Base-by-base conservation (phyloP, 2,888 invertebrate genomes). In the Ophonus ardosiacus region DNA sequence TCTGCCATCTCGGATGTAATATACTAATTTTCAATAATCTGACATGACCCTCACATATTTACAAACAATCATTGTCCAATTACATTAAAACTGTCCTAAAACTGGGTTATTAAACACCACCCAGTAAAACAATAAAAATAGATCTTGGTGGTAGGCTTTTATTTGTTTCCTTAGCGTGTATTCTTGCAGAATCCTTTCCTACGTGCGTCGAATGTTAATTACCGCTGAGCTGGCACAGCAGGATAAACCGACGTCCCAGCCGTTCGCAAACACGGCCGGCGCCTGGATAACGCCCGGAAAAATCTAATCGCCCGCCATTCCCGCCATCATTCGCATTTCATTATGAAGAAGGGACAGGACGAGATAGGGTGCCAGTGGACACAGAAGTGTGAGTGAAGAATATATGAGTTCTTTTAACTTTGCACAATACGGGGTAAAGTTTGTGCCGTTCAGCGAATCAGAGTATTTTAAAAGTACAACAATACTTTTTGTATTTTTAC, bases 201-300 rank as follows among this genome's bases (percentile, higher is more conserved):
- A 85, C 87, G 87, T 87, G 87, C 86, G 86, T 85, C 71, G 87
- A 87, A 87, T 87, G 87, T 87, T 87, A 87, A 87, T 87, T 86
- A 81, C 68, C 78, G 87, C 87, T 87, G 87, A 87, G 86, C 86
- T 85, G 84, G 84, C 86, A 71, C 17, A 18, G 57, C 57, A 68
- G 79, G 68, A 80, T 80, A 80, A 80, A 40, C 85, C 71, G 0
- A n/a, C 43, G 40, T 43, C 43, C 71, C 40, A 4, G 17, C 43
- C 43, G 7, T 74, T 51, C 10, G 43, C 71, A 74, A 74, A 74
- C 71, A 74, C 71, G 43, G 15, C 78, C 15, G 21, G 21, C 78
- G 57, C 56, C 78, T 31, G 78, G 78, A 78, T 78, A 78, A 78
- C 78, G 24, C 8, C 21, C 13, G 57, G 24, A 78, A 78, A 78